Evolutionary conservation across 2,113 vertebrate genomes (phyloP), one percentile per base, ranked within the genome.

Genomic region (Poecilia latipinna): DNA sequence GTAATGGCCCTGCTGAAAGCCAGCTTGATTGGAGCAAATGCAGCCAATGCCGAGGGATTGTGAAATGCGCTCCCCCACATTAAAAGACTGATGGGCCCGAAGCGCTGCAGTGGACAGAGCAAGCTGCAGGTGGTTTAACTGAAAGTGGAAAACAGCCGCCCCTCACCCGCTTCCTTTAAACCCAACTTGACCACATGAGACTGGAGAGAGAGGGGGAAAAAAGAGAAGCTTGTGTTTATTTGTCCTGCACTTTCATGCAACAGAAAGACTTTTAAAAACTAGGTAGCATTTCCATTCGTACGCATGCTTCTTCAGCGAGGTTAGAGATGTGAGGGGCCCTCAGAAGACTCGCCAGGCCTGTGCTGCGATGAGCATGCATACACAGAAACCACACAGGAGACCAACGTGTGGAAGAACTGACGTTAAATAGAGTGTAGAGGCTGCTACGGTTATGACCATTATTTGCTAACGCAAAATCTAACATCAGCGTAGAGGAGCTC

Each of bases 171-270:
- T 82, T 82, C 78, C 48, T 79, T 57, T 78, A 89, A 84, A 91
- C 79, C 83, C 77, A 72, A 85, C 74, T 84, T 91, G 89, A 91
- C 91, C 93, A 92, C 90, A 92, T 65, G 73, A 39, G 75, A 70
- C 70, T 88, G 65, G 65, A 67, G 24, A 12, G 37, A 37, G 29
- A 26, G 74, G 37, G 69, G 72, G 48, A 68, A 65, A 32, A 78
- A 67, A 74, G n/a, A 60, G 61, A 29, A 78, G 83, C 37, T 70
- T n/a, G n/a, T 72, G 66, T 65, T 82, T 12, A 81, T 71, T 81
- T 78, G 78, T 74, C 61, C 64, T 78, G 61, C 62, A 74, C 74
- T 63, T 48, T 75, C 70, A 79, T n/a, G 15, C 44, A n/a, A 22
- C 48, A 75, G 54, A 44, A 57, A 37, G 29, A 13, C 67, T 77